Percentiles rank a stretch among this genome's conserved stretches.
phyloP scores from a whole-genome alignment of 2,888 invertebrate genomes.

The Cacoxenus indagator region DNA sequence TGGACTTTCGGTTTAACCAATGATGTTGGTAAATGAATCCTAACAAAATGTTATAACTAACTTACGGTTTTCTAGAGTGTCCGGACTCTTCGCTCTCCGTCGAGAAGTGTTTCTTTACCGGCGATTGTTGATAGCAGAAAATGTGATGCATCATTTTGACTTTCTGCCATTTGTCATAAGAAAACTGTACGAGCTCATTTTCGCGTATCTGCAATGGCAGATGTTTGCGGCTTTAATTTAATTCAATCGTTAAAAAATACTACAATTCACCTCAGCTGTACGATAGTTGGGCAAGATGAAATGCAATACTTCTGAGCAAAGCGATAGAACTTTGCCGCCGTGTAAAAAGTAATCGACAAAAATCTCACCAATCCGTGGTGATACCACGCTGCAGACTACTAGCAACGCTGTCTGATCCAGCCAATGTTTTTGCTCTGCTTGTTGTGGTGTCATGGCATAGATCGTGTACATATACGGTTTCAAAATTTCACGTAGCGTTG shows the following conservation, averaged over 20 bases:
- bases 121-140: slow-evolving; percentile 89
- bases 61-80: slow-evolving; percentile 72
- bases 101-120: slow-evolving; percentile 85
- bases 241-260: neutral
- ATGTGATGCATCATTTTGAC: slow-evolving; percentile 90
- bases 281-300: slow-evolving; percentile 84
- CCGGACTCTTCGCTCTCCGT: slow-evolving; percentile 78
- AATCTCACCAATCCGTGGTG: slow-evolving; percentile 76
- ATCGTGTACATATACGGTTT: slow-evolving; percentile 77
- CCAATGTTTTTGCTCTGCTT: slow-evolving; percentile 67
- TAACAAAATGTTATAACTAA: slow-evolving; percentile 28
- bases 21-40: neutral
- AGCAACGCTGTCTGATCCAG: slow-evolving; percentile 78
- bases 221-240: neutral
- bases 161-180: slow-evolving; percentile 86
- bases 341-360: slow-evolving; percentile 80
- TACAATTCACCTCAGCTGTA: slow-evolving; percentile 79
- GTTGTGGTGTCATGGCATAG: slow-evolving; percentile 73
- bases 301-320: slow-evolving; percentile 85
- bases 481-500: slow-evolving; percentile 78
- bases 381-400: slow-evolving; percentile 83
- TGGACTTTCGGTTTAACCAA: slow-evolving; percentile 1
- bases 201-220: slow-evolving; percentile 77
- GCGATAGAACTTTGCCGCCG: slow-evolving; percentile 82
- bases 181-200: slow-evolving; percentile 86